Evolutionary conservation across 1,140 invertebrate genomes (phyloP), one percentile per base, ranked within the genome.

Genomic region (Arctopsyche grandis): DNA sequence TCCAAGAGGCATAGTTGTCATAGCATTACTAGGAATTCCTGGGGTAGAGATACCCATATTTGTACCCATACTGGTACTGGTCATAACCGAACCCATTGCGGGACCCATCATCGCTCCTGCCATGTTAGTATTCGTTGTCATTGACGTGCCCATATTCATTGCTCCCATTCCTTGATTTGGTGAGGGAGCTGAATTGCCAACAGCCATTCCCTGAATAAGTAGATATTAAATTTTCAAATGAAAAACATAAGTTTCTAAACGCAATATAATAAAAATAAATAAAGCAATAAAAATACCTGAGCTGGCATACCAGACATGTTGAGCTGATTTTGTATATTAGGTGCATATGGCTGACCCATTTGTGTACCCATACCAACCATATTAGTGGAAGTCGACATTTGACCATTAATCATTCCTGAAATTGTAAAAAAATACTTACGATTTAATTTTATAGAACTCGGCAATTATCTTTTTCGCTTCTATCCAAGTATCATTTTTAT

Each of bases 341-440:
- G 85, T 14, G 85, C 86, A 83, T 88, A 89, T 14, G 87, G 84
- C 48, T 87, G 87, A 7, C 87, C 86, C 87, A 88, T 89, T 80
- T 86, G 87, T 52, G 85, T 86, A 0, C 86, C 86, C 86, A 89
- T 89, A 0, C 87, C 87, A 16, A 87, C 86, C 86, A 89, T 86
- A 22, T 85, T 80, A 44, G 78, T 84, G 0, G 85, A 56, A 63
- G 85, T 85, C 19, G 83, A 84, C 87, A 89, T 89, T 5, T 85
- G 85, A 70, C 84, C 84, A 24, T 86, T 86, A 86, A 89, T 89
- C 1, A 89, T 87, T 78, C 87, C 87, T 88, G 81, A 21, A 85
- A 85, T 26, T 70, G 10, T 5, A 5, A 5, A 52, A 38, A 38
- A 38, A n/a, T n/a, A n/a, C n/a, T n/a, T n/a, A n/a, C n/a, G n/a